Base-by-base conservation (phyloP, 2,888 invertebrate species). In the Stenurella melanura region DNA sequence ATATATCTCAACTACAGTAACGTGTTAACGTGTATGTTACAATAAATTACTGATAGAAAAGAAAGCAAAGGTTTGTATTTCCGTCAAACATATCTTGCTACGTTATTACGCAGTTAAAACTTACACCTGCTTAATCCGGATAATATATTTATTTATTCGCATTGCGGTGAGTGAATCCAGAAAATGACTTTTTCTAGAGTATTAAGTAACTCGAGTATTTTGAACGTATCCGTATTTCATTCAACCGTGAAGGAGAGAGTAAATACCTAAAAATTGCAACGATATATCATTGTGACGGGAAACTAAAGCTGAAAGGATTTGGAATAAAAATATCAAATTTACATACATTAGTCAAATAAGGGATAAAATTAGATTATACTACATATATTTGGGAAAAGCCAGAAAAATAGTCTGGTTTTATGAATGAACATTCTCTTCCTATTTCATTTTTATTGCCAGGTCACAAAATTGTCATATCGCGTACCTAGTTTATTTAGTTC, bases 261-360 rank as follows among this genome's bases (percentile, higher is more conserved):
- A 19, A 58, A 19, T 58, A 5, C 42, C 42, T 12, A 64, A 64
- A 42, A 64, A 64, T 42, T 42, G 19, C 42, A 42, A 18, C 64
- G 42, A 64, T 38, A 64, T 64, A 64, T 64, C 63, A 64, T 15
- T 19, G 19, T 19, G 64, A 64, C 64, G 34, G 30, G 0, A 38
- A 63, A 50, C 50, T 50, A 50, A 50, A n/a, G 63, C 18, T 30
- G 12, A 11, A 18, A 38, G 21, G 63, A 63, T 63, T 64, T 42
- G 21, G 50, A 42, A 64, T 64, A 64, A 64, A 64, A 64, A 64
- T 64, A 42, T 42, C 64, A 42, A 38, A 64, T 64, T 64, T 64
- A 64, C 64, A 64, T 64, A 64, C 64, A 64, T 64, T 21, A 18
- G 19, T 64, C 64, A 64, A 64, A 38, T 64, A 64, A 64, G 42